Base-by-base conservation (phyloP, 2,888 invertebrate genomes). In the Clostera curtula region DNA sequence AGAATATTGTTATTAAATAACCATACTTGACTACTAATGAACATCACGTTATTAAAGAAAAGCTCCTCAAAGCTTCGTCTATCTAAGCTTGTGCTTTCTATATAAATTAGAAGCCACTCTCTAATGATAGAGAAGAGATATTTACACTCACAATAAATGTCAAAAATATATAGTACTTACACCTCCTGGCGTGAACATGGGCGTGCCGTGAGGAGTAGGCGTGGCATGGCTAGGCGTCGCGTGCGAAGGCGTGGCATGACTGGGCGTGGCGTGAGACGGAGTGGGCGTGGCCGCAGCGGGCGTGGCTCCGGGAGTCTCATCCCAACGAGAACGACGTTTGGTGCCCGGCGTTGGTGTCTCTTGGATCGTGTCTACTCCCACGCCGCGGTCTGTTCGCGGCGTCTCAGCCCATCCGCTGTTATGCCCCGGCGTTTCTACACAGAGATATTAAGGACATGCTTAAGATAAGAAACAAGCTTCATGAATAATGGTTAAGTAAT, bases 381-480 rank as follows among this genome's bases (percentile, higher is more conserved):
- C 88, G 3, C 91, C 90, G 29, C 98, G 89, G 67, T 98, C 97
- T 0, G 97, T 96, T 36, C 96, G 91, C 0, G 99, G 99, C 0
- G 99, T 99, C 79, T 99, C 99, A 8, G 98, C 98, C 99, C 99
- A 99, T 1, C 98, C 98, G 62, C 96, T 95, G 42, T 89, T 92
- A 69, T 98, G 96, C 0, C 96, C 97, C 0, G 98, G 97, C 1
- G 98, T 98, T 85, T 97, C 97, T 90, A 15, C 5, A 15, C 14
- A 2, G 9, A 5, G 12, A 11, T n/a, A 9, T 12, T 4, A 5
- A 2, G 6, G 9, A 19, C 19, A 4, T 5, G 8, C 5, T 5
- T 2, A 10, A 3, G 3, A 19, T 19, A 8, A 10, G 3, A 19
- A 19, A 18, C 7, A n/a, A n/a, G n/a, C n/a, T n/a, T n/a, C n/a